Conservation (phyloP, 2,113 vertebrate genomes). For the Heliornis fulica region DNA sequence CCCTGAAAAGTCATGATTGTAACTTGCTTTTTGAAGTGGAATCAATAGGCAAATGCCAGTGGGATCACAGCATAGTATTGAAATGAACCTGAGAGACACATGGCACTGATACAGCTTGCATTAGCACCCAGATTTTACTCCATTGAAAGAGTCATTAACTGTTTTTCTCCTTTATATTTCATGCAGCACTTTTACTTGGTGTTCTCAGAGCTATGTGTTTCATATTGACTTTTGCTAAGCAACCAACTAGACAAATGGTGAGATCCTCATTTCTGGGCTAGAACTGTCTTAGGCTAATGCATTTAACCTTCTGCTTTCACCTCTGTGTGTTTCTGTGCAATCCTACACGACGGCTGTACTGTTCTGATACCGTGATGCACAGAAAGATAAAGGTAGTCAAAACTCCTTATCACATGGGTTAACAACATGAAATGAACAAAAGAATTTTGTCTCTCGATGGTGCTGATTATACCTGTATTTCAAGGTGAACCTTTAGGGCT, state of each 20-base stretch:
- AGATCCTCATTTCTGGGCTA: neutral
- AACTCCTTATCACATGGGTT: rapidly evolving
- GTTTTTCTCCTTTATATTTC: neutral
- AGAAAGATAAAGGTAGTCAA: neutral
- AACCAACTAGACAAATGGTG: neutral
- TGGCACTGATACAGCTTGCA: neutral
- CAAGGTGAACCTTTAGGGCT: neutral
- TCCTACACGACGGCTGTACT: neutral
- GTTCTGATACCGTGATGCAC: neutral
- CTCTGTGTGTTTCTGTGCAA: neutral
- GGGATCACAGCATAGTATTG: neutral
- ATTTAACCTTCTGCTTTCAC: neutral
- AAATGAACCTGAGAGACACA: neutral
- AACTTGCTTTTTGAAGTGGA: neutral
- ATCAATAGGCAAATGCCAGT: neutral
- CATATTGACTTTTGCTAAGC: neutral
- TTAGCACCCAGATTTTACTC: neutral
- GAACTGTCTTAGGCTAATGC: neutral
- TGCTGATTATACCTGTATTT: neutral
- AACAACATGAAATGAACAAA: neutral
- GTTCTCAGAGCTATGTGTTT: neutral
- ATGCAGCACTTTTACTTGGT: neutral
- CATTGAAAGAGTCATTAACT: neutral
- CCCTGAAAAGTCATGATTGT: neutral
- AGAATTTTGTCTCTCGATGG: neutral